These are phyloP conservation scores for Dicaeum eximium DNA, from an alignment of 2,113 vertebrate species.

Conservation along the genomic window DNA sequence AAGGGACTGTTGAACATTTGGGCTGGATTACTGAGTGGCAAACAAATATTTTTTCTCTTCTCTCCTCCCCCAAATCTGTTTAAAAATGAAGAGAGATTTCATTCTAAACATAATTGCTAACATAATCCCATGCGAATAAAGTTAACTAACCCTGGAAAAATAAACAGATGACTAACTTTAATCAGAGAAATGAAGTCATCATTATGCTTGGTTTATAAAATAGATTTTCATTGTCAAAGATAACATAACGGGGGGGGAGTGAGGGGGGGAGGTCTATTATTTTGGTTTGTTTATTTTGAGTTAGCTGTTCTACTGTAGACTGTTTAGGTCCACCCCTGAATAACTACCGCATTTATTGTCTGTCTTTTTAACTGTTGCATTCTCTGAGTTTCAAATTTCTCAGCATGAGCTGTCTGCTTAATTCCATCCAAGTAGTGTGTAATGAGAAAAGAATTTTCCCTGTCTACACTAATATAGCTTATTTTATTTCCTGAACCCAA, in stretches of 20 bases:
- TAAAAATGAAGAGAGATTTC: constrained; percentile 61
- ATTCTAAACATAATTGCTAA: constrained; percentile 78
- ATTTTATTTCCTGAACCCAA: constrained; percentile 70
- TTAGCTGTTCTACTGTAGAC: constrained; percentile 36
- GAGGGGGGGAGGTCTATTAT: neutral
- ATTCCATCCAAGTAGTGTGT: constrained; percentile 65
- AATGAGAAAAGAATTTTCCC: constrained; percentile 72
- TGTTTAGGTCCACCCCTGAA: constrained; percentile 46
- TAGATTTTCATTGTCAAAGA: constrained; percentile 53
- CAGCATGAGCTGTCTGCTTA: constrained; percentile 77
- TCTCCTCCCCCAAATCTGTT: constrained; percentile 49
- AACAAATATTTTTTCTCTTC: constrained; percentile 39
- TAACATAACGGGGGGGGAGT: neutral
- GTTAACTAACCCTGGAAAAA: constrained; percentile 87
- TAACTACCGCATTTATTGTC: constrained; percentile 49
- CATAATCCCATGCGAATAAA: constrained; percentile 79
- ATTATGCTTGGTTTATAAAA: constrained; percentile 86
- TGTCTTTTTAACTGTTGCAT: constrained; percentile 66
- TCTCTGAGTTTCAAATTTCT: constrained; percentile 72
- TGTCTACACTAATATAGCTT: constrained; percentile 66
- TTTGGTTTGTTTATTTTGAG: constrained; percentile 41
- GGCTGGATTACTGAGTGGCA: constrained; percentile 55
- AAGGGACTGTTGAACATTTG: constrained; percentile 69
- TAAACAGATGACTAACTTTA: constrained; percentile 88
- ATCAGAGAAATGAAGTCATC: constrained; percentile 90